Base-by-base conservation (phyloP, 2,113 vertebrate species). In the Oenanthe melanoleuca region DNA sequence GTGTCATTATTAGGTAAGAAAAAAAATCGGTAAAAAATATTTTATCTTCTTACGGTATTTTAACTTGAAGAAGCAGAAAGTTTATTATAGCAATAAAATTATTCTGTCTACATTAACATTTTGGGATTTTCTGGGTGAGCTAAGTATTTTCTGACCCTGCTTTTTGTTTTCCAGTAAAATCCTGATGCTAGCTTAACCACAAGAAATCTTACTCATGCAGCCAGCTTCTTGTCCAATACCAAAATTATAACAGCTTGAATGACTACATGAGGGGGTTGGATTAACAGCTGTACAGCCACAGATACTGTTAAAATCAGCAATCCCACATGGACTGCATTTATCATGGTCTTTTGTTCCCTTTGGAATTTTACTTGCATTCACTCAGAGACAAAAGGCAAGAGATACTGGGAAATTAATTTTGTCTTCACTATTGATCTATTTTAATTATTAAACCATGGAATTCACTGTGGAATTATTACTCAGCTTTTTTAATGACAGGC, bases 1-100 rank as follows among this genome's bases (percentile, higher is more conserved):
- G 99, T 89, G 99, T 99, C 97, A 99, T 99, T 95, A 99, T 99
- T 97, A 99, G 99, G 99, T 99, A 98, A 96, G 97, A 70, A 67
- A 38, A 38, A 84, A 81, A 14, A 57, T 44, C 1, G 42, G 6
- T 72, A 21, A 72, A 78, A 67, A 33, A 3, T 25, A 19, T 29
- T 59, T 63, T 25, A 4, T 42, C 20, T 11, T 65, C 16, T 65
- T 81, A 23, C 5, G 8, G 8, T 85, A 8, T 55, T 88, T 65
- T 40, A 72, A 47, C 31, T 74, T 89, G 26, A 82, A 60, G 47
- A 83, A 92, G 19, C 22, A 57, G 63, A 55, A 69, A 50, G 20
- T 29, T 60, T 25, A 11, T 57, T 87, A 4, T n/a, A 37, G 28
- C 8, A 13, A 22, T 75, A 50, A 70, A 73, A 89, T 31, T 17